These are phyloP conservation scores for Limnephilus rhombicus DNA, from an alignment of 2,888 invertebrate genomes.

Conservation along the genomic window DNA sequence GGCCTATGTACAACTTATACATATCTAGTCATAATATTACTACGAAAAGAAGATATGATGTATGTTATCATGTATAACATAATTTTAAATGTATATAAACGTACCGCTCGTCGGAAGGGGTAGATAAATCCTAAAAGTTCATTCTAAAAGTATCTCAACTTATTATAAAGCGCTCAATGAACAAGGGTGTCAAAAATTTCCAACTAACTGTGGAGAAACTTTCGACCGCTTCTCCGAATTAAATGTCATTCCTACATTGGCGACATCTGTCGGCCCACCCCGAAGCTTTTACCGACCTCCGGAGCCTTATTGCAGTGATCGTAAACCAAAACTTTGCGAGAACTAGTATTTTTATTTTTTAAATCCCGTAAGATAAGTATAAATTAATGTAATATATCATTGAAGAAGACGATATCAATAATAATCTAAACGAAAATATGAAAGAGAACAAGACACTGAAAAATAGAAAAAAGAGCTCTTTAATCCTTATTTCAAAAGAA, in stretches of 20 bases:
- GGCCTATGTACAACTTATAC: not conserved
- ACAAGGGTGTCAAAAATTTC: slow-evolving; percentile 2
- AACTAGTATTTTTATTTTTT: not conserved
- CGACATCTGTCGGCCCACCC: slow-evolving; percentile 45
- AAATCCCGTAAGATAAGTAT: not conserved
- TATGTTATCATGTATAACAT: not conserved
- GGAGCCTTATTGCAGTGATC: not conserved
- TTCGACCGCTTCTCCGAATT: slow-evolving; percentile 42
- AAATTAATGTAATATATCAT: too few relatives aligned
- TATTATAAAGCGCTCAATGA: not conserved
- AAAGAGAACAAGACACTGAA: too few relatives aligned
- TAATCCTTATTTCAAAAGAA: too few relatives aligned
- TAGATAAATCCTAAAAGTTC: not conserved
- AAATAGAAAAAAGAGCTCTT: too few relatives aligned
- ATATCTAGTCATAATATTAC: not conserved
- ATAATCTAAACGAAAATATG: too few relatives aligned
- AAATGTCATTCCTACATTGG: slow-evolving; percentile 45
- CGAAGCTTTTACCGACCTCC: not conserved
- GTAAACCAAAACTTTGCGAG: not conserved
- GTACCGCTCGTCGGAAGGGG: not conserved
- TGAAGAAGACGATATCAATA: too few relatives aligned
- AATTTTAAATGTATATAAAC: not conserved
- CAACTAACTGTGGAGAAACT: not conserved
- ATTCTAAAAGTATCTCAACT: not conserved
- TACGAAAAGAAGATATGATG: not conserved